Evolutionary conservation across 2,797 vertebrate genomes (phyloP).

Genomic region (Coluber constrictor): DNA sequence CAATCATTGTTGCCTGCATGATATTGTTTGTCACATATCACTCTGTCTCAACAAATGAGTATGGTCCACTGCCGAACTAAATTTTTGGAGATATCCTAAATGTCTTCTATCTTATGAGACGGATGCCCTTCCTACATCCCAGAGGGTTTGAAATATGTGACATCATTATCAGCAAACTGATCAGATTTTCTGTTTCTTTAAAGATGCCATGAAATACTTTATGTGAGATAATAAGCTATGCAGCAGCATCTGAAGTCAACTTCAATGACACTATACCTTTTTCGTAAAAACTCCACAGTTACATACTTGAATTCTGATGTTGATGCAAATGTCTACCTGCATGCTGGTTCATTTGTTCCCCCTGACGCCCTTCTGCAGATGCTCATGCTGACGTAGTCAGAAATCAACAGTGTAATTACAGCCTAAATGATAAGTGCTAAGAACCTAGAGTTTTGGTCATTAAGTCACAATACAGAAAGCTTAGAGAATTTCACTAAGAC

Average conservation of each 20-base stretch:
- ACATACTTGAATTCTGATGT: neutral
- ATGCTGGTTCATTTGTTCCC: neutral
- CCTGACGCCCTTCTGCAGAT: neutral
- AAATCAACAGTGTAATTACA: conserved; percentile 30
- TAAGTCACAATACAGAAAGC: neutral
- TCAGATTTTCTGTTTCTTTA: conserved; percentile 82
- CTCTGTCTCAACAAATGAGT: neutral
- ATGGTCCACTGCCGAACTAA: conserved; percentile 45
- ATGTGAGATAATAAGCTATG: conserved; percentile 85
- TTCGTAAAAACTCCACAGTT: neutral
- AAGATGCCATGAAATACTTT: conserved; percentile 98
- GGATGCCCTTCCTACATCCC: neutral
- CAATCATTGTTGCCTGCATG: neutral
- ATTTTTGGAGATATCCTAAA: conserved; percentile 84
- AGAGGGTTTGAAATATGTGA: conserved; percentile 60
- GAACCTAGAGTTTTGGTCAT: neutral
- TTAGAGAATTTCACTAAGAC: neutral
- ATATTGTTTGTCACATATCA: neutral
- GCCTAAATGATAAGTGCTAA: neutral
- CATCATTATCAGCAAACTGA: conserved; percentile 81
- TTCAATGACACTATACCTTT: neutral
- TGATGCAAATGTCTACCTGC: neutral
- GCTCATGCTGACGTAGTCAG: neutral
- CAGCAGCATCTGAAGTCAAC: neutral
- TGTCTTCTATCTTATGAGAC: conserved; percentile 10